phyloP scores from a whole-genome alignment of 1,140 invertebrate genomes.

The Aphaenogaster rudis region DNA sequence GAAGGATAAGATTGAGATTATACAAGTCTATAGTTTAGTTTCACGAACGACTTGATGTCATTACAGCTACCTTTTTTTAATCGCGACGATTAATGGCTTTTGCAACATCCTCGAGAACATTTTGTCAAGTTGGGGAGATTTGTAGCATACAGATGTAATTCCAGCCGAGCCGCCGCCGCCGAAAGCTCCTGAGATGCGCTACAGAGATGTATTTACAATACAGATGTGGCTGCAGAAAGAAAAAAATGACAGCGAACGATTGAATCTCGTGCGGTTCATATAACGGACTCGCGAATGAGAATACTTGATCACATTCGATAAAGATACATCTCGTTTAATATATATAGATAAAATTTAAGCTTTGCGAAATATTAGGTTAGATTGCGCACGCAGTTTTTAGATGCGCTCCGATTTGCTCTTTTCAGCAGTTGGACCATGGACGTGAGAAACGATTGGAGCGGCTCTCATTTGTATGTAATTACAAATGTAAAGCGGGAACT shows the following conservation, averaged over 20 bases:
- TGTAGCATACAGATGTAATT: constrained; percentile 4
- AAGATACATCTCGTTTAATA: constrained; percentile 12
- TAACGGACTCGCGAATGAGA: neutral
- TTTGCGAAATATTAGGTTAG: constrained; percentile 10
- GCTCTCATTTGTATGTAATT: no score
- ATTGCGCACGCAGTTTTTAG: neutral
- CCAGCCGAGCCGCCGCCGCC: no score
- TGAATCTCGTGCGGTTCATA: neutral
- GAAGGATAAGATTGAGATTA: constrained; percentile 8
- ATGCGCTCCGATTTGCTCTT: neutral
- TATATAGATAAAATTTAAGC: constrained; percentile 10
- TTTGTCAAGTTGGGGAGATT: neutral
- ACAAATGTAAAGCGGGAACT: no score
- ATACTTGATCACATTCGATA: neutral
- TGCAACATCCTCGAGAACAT: constrained; percentile 68
- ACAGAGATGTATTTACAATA: neutral
- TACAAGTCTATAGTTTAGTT: neutral
- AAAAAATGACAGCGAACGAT: neutral
- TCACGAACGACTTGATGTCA: neutral
- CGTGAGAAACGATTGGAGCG: no score
- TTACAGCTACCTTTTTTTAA: constrained; percentile 77
- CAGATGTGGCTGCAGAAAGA: neutral
- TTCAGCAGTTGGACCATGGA: neutral
- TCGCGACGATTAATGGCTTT: constrained; percentile 65
- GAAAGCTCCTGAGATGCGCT: neutral